phyloP scores from a whole-genome alignment of 2,113 vertebrate genomes.

The Oncorhynchus tshawytscha region DNA sequence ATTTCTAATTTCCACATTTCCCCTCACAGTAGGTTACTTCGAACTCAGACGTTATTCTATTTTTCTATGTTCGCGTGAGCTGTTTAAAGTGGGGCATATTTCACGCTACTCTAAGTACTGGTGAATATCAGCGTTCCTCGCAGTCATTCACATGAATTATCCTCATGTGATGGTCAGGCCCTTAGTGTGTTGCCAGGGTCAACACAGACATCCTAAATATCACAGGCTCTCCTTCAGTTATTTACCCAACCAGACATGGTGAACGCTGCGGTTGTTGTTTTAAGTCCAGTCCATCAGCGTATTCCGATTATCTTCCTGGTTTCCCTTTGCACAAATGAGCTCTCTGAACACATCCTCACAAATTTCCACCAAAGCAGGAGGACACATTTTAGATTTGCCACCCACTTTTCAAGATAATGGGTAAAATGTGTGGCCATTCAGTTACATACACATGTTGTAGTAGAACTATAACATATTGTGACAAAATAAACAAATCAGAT shows the following conservation, averaged over 20 bases:
- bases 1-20: neutral
- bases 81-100: slow-evolving; percentile 7
- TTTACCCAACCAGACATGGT: neutral
- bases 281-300: slow-evolving; percentile 28
- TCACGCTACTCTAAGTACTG: neutral
- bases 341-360: neutral
- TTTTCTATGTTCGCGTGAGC: neutral
- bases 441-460: neutral
- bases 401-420: slow-evolving; percentile 4
- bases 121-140: slow-evolving; percentile 7
- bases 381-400: neutral
- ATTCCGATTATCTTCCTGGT: neutral
- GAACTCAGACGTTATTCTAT: neutral
- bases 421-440: neutral
- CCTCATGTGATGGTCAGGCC: neutral
- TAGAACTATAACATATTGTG: slow-evolving; percentile 17
- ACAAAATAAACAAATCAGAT: slow-evolving; percentile 1
- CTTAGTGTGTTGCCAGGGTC: neutral
- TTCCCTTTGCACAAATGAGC: slow-evolving; percentile 2
- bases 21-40: neutral
- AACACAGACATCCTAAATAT: slow-evolving; percentile 2
- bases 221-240: slow-evolving; percentile 1
- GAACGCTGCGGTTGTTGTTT: slow-evolving; percentile 24
- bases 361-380: neutral
- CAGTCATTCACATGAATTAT: slow-evolving; percentile 19